These are phyloP conservation scores for Phaethornis superciliosus DNA, from an alignment of 2,113 vertebrate genomes.

Conservation along the genomic window DNA sequence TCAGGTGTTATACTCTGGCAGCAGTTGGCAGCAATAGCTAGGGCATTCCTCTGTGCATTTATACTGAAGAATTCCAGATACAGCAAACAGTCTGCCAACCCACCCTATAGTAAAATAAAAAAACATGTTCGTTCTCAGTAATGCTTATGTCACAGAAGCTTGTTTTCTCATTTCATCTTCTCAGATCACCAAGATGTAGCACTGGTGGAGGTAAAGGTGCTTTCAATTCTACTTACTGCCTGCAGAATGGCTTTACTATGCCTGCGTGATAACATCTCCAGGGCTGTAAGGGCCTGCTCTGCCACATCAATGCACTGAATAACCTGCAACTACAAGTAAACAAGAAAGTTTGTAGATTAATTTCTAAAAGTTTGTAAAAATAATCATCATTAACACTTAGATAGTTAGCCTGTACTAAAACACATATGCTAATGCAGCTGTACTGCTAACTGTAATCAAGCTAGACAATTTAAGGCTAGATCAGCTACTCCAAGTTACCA, in stretches of 20 bases:
- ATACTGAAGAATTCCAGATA: conserved; percentile 99
- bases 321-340: conserved; percentile 89
- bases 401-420: not conserved
- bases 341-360: not conserved
- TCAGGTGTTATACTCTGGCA: conserved; percentile 98
- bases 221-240: conserved; percentile 83
- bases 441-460: not conserved
- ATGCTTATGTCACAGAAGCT: not conserved
- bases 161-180: not conserved
- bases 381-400: not conserved
- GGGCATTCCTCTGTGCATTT: conserved; percentile 97
- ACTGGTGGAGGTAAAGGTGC: not conserved
- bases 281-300: conserved; percentile 95
- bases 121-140: not conserved
- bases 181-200: not conserved
- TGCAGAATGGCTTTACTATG: conserved; percentile 99
- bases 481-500: not conserved
- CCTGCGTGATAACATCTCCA: conserved; percentile 97
- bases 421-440: not conserved
- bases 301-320: conserved; percentile 99
- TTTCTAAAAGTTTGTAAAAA: not conserved
- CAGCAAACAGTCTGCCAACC: conserved; percentile 94
- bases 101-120: conserved; percentile 81
- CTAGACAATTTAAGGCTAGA: not conserved
- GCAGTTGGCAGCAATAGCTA: conserved; percentile 98